Conservation (phyloP, 35 echinoderm and acorn worm genomes). For the Anneissia japonica region DNA sequence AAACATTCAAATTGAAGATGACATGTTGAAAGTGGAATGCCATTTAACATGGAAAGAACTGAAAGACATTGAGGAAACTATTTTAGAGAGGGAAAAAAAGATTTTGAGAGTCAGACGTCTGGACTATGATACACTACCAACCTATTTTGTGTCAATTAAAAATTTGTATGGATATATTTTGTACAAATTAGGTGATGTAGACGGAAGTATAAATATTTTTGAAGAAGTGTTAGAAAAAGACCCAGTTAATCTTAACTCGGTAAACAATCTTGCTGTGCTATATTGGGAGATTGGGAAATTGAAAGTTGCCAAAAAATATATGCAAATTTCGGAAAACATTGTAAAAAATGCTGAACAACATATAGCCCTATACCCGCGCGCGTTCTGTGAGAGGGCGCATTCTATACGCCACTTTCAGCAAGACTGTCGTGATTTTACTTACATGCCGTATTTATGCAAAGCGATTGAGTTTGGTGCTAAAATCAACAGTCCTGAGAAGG, state of each 20-base stretch:
- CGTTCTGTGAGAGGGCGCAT: constrained; percentile 54
- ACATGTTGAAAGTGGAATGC: constrained; percentile 19
- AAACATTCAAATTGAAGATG: background rate
- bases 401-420: constrained; percentile 77
- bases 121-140: constrained; percentile 37
- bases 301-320: background rate
- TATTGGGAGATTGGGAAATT: background rate
- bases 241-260: constrained; percentile 44
- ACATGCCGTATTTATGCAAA: constrained; percentile 67
- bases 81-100: constrained; percentile 1
- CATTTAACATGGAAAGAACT: constrained; percentile 71
- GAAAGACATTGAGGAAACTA: constrained; percentile 4
- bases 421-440: constrained; percentile 55
- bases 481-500: constrained; percentile 22
- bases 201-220: constrained; percentile 26
- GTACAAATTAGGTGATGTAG: constrained; percentile 42
- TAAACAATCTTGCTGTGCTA: constrained; percentile 41
- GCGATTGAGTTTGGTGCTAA: constrained; percentile 38
- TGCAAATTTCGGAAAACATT: constrained; percentile 10
- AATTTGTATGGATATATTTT: constrained; percentile 63
- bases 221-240: constrained; percentile 42
- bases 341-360: too few relatives aligned
- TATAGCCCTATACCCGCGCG: constrained; percentile 13
- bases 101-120: constrained; percentile 26
- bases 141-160: constrained; percentile 32